phyloP scores from a whole-genome alignment of 2,888 invertebrate species.

The Drosophila robusta region DNA sequence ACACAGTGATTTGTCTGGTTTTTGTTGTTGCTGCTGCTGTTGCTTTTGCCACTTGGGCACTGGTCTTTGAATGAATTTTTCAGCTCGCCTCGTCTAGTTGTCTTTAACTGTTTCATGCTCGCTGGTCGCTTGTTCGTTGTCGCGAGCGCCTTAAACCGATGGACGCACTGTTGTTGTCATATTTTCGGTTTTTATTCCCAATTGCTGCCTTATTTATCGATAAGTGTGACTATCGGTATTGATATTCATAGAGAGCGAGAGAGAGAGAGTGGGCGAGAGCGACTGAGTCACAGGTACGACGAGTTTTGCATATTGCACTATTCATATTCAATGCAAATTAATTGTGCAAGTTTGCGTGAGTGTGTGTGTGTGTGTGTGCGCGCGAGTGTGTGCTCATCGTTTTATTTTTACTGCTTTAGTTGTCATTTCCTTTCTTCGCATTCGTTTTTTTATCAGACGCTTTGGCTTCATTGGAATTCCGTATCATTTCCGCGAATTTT shows the following conservation, averaged over 20 bases:
- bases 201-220: slow-evolving; percentile 27
- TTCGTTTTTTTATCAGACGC: slow-evolving; percentile 39
- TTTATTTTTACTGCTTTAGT: slow-evolving; percentile 19
- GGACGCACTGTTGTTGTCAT: slow-evolving; percentile 23
- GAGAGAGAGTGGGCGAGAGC: slow-evolving; percentile 4
- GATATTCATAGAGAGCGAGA: slow-evolving; percentile 27
- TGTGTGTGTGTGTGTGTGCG: slow-evolving; percentile 12
- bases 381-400: slow-evolving; percentile 24
- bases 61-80: slow-evolving; percentile 84
- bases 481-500: slow-evolving; percentile 73
- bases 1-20: slow-evolving; percentile 64
- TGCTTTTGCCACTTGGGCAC: slow-evolving; percentile 58
- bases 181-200: slow-evolving; percentile 27
- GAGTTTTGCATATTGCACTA: slow-evolving; percentile 35
- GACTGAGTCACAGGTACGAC: slow-evolving; percentile 44
- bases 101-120: slow-evolving; percentile 79
- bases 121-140: slow-evolving; percentile 47
- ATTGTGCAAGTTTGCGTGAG: slow-evolving; percentile 5
- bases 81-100: slow-evolving; percentile 81
- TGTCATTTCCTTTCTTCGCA: slow-evolving; percentile 31
- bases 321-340: slow-evolving; percentile 34
- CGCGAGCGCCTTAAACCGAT: slow-evolving; percentile 34
- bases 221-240: slow-evolving; percentile 35
- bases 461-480: slow-evolving; percentile 66
- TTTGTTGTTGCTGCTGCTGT: slow-evolving; percentile 42